Evolutionary conservation across 2,888 invertebrate species (phyloP), one percentile per base, ranked within the genome.

Genomic region (Drosophila crucigera): DNA sequence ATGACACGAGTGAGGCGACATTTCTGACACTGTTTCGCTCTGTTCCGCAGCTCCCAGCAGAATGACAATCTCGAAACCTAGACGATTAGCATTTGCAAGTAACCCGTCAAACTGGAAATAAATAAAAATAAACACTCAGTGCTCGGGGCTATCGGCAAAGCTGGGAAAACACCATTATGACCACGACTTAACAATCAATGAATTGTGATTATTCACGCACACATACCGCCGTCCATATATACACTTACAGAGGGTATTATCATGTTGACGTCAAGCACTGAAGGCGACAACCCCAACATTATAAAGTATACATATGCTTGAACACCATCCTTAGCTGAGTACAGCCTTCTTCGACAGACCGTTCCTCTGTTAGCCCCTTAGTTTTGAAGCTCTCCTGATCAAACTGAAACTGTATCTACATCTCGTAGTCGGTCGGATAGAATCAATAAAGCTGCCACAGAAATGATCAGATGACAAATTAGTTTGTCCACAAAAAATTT

Each of bases 51-150:
- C 59, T 78, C 31, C 19, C 52, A 78, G 60, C 30, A 56, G 10
- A 39, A 54, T 64, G 66, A 70, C 16, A n/a, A 28, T 25, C 6
- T n/a, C 37, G 6, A 33, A 30, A 11, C 14, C 28, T n/a, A 30
- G 5, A 9, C 28, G 7, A 28, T 1, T 19, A n/a, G 35, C 16
- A 6, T 35, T 52, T n/a, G n/a, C n/a, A 35, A 64, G 37, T 25
- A 76, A 73, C 76, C 31, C 14, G 68, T 77, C 77, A 66, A 70
- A 80, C 74, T 55, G 73, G 77, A 77, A 56, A 56, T 25, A 25
- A 73, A 37, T 39, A 31, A 22, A 43, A 16, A 58, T 70, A 43
- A 16, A 58, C 68, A 59, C 33, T 28, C 22, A 9, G 35, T 37
- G 62, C 53, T 41, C 64, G 73, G 77, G 80, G 77, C 73, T 80